Base-by-base conservation (phyloP, 2,797 vertebrate genomes). In the Martes flavigula region DNA sequence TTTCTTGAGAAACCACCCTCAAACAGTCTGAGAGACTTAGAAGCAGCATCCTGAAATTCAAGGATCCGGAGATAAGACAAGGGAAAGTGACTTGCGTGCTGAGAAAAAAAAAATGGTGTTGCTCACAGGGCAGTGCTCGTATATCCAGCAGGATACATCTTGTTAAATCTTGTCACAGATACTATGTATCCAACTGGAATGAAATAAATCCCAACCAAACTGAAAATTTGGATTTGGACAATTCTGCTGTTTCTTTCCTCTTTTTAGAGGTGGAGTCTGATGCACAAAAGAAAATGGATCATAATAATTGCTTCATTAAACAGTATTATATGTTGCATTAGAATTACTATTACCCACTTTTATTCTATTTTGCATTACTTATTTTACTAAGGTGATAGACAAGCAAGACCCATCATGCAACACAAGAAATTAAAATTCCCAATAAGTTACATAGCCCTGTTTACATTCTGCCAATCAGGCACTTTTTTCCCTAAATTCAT, bases 101-200 rank as follows among this genome's bases (percentile, higher is more conserved):
- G 7, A 84, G 40, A 13, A 60, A 21, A 51, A 17, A 17, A 79
- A 86, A 11, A 3, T 18, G 27, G 3, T 11, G 25, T 8, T 20
- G 27, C 20, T 18, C 35, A 13, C 0, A 32, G 68, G 43, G 2
- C 43, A 18, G 14, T 21, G 5, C 18, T 40, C 21, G 4, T 13
- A 27, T 3, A 51, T 8, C 14, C 2, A 7, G 27, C 17, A 51
- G 18, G 25, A n/a, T 4, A 15, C 5, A 25, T n/a, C 3, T 3
- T 27, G 56, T 25, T 30, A 46, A 35, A 58, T 46, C 79, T 38
- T 12, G 32, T 77, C 87, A 30, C 7, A 20, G 78, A 43, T 30
- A 9, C 40, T 25, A 46, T 51, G 5, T 66, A 40, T 20, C 25
- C 25, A 48, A 60, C 40, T 17, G 7, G 48, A 40, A 85, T 38